A percentile compares a stretch with the other conserved stretches of the same genome.
Evolutionary conservation across 2,113 vertebrate species (phyloP).

Genomic region (Pelecanus crispus): DNA sequence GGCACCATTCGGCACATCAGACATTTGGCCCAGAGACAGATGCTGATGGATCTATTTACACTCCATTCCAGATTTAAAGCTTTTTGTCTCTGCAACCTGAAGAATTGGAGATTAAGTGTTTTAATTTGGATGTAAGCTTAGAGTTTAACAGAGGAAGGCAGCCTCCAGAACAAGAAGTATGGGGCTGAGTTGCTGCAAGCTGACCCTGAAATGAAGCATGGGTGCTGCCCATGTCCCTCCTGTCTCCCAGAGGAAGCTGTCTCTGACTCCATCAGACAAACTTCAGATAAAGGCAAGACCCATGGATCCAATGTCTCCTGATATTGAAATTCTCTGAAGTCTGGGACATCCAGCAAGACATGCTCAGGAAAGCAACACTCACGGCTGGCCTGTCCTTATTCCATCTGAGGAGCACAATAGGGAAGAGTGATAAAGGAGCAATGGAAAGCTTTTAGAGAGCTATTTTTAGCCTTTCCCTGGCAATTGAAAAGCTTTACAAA

Average conservation of each 20-base stretch:
- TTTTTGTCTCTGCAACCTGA: background rate
- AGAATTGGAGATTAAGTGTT: background rate
- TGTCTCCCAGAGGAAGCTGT: background rate
- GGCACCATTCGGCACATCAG: rapidly evolving
- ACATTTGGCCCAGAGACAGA: background rate
- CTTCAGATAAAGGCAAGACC: background rate
- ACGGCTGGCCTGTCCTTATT: background rate
- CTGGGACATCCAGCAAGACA: background rate
- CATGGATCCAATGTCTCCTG: background rate
- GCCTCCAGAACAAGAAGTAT: background rate
- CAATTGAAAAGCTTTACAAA: background rate
- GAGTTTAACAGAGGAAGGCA: background rate
- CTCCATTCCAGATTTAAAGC: background rate
- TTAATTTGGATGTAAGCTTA: background rate
- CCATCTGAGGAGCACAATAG: background rate
- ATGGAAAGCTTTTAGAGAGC: background rate
- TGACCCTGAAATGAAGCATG: rapidly evolving
- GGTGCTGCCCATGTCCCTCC: background rate
- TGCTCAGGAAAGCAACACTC: background rate
- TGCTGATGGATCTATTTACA: background rate
- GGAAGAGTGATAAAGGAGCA: background rate
- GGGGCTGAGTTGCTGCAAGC: background rate
- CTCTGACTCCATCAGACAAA: background rate
- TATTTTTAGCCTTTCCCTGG: background rate
- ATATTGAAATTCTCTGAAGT: background rate